phyloP scores from a whole-genome alignment of 2,888 invertebrate species.

The Petrophora chlorosata region DNA sequence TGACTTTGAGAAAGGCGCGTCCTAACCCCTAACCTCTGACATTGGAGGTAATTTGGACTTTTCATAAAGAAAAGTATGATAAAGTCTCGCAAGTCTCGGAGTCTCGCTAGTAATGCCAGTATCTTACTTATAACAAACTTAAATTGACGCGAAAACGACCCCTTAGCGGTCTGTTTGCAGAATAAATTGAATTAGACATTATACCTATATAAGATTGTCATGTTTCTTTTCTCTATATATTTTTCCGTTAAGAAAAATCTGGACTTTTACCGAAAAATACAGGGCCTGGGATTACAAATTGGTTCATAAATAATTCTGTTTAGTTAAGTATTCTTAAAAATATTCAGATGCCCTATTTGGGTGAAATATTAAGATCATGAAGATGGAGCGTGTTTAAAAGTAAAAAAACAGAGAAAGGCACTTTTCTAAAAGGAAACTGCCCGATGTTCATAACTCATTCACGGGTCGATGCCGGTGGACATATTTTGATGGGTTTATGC shows the following conservation, averaged over 20 bases:
- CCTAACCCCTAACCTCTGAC: slow-evolving; percentile 22
- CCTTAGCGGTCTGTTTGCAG: slow-evolving; percentile 21
- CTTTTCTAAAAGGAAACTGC: neutral
- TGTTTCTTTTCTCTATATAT: slow-evolving; percentile 11
- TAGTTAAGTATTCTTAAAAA: slow-evolving; percentile 12
- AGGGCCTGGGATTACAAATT: slow-evolving; percentile 14
- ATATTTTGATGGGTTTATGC: no score
- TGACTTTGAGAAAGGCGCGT: slow-evolving; percentile 24
- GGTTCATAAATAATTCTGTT: slow-evolving; percentile 21
- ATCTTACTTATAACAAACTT: slow-evolving; percentile 29
- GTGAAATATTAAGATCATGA: slow-evolving; percentile 5
- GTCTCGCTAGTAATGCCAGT: slow-evolving; percentile 6
- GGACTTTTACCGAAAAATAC: slow-evolving; percentile 1
- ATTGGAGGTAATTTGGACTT: slow-evolving; percentile 22
- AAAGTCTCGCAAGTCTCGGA: slow-evolving; percentile 22
- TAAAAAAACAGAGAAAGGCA: neutral
- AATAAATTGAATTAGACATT: slow-evolving; percentile 31
- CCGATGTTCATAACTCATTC: no score
- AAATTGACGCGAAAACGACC: slow-evolving; percentile 31
- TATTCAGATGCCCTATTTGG: slow-evolving; percentile 4
- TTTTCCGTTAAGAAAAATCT: slow-evolving; percentile 9
- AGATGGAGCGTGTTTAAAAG: slow-evolving; percentile 5
- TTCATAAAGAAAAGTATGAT: slow-evolving; percentile 34
- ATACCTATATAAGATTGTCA: slow-evolving; percentile 20
- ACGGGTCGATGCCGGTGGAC: no score